These are phyloP conservation scores for Agrochola litura DNA, from an alignment of 2,888 invertebrate genomes.

Conservation along the genomic window DNA sequence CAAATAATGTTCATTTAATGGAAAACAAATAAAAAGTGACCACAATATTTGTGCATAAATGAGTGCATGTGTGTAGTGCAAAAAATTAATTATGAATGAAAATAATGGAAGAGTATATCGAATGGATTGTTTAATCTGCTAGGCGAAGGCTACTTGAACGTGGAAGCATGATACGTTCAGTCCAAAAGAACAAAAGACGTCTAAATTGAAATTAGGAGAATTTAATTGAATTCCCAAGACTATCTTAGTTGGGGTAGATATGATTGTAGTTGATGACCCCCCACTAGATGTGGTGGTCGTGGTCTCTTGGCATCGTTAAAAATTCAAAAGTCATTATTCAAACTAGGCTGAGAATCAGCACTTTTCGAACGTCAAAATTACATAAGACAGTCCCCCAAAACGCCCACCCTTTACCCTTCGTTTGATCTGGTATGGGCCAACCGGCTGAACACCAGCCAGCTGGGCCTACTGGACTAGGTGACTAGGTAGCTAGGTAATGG, in stretches of 20 bases:
- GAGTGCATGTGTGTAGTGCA: neutral
- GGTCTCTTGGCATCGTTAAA: neutral
- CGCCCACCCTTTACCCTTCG: too few species aligned
- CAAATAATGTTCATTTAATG: conserved; percentile 17
- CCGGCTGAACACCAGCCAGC: neutral
- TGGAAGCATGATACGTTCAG: conserved; percentile 40
- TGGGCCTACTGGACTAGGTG: too few species aligned
- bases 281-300: neutral
- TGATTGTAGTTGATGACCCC: neutral
- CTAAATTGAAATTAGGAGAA: neutral
- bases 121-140: conserved; percentile 55
- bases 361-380: too few species aligned
- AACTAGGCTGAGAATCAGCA: too few species aligned
- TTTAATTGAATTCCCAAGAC: neutral
- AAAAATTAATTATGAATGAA: conserved; percentile 3
- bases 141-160: neutral
- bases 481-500: too few species aligned
- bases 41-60: neutral
- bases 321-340: too few species aligned
- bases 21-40: neutral
- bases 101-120: conserved; percentile 18
- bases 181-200: conserved; percentile 28
- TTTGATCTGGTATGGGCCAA: neutral
- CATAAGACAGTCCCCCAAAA: too few species aligned
- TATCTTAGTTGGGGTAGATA: neutral